Percentiles rank a stretch among this genome's conserved stretches.
phyloP scores from a whole-genome alignment of 2,797 vertebrate species.

The Synanceia verrucosa region DNA sequence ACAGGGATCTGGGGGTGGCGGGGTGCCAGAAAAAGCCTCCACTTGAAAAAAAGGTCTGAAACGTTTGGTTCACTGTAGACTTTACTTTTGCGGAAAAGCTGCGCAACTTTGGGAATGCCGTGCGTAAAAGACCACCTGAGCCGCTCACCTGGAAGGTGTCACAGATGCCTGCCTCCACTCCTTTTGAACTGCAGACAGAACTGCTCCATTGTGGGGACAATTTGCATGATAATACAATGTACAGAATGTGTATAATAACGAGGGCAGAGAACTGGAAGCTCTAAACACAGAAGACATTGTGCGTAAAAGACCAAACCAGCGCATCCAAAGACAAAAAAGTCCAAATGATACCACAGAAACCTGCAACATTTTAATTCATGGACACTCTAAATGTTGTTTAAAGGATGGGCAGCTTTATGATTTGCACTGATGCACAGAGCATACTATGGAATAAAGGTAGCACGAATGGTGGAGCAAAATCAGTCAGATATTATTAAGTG shows the following conservation, averaged over 20 bases:
- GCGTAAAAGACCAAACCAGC: conserved; percentile 8
- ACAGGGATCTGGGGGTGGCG: conserved; percentile 61
- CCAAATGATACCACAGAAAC: not conserved
- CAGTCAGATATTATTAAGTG: not conserved
- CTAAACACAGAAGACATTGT: conserved; percentile 45
- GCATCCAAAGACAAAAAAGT: not conserved
- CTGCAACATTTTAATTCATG: not conserved
- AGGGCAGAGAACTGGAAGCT: conserved; percentile 30
- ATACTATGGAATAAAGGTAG: not conserved
- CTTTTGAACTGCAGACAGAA: conserved; percentile 7
- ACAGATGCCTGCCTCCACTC: conserved; percentile 10
- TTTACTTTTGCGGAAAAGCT: conserved; percentile 55
- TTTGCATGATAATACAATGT: conserved; percentile 66
- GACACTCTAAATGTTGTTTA: not conserved
- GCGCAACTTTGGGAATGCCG: conserved; percentile 42
- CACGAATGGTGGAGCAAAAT: not conserved
- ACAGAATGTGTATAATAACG: conserved; percentile 46
- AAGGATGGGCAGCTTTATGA: not conserved
- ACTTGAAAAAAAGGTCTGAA: conserved; percentile 71
- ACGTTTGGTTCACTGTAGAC: conserved; percentile 48
- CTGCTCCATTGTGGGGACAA: conserved; percentile 27
- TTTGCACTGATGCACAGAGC: not conserved
- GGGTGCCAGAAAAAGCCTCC: conserved; percentile 71
- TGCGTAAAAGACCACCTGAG: conserved; percentile 47
- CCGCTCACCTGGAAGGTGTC: conserved; percentile 51